Conservation (phyloP, 2,797 vertebrate genomes). For the Enteromius unitaeniatus region DNA sequence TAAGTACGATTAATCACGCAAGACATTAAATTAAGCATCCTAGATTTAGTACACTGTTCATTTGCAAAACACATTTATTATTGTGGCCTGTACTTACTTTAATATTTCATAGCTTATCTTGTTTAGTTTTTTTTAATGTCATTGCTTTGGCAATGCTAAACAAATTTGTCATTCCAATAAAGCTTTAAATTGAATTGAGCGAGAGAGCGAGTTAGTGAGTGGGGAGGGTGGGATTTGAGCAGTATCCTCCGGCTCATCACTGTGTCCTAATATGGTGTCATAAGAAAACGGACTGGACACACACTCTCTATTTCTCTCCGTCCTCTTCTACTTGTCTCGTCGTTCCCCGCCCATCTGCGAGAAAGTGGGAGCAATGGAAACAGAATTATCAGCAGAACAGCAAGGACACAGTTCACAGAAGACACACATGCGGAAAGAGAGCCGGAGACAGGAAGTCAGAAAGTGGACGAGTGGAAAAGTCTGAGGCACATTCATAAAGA, state of each 20-base stretch:
- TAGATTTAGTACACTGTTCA: not conserved
- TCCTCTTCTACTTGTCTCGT: slow-evolving; percentile 1
- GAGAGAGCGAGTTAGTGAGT: slow-evolving; percentile 19
- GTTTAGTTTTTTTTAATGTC: not conserved
- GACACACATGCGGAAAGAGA: not conserved
- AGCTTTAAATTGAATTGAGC: slow-evolving; percentile 9
- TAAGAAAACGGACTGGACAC: slow-evolving; percentile 68
- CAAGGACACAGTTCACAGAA: slow-evolving; percentile 4
- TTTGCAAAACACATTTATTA: not conserved
- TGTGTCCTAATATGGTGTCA: slow-evolving; percentile 83
- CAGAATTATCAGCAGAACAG: slow-evolving; percentile 26
- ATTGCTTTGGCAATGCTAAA: not conserved
- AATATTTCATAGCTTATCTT: not conserved
- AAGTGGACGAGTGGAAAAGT: slow-evolving; percentile 25
- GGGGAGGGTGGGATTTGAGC: slow-evolving; percentile 15
- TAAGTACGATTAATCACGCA: not conserved
- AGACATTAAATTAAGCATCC: not conserved
- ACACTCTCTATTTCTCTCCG: not conserved
- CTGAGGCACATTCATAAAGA: slow-evolving; percentile 17
- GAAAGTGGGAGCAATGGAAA: slow-evolving; percentile 28
- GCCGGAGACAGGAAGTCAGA: slow-evolving; percentile 28
- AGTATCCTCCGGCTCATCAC: slow-evolving; percentile 71
- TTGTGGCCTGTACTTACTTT: not conserved
- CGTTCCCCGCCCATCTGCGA: not conserved
- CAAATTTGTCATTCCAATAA: slow-evolving; percentile 6